A percentile compares a stretch with the other conserved stretches of the same genome.
Evolutionary conservation across 2,888 invertebrate genomes (phyloP).

Genomic region (Torymus aiolomorphi): DNA sequence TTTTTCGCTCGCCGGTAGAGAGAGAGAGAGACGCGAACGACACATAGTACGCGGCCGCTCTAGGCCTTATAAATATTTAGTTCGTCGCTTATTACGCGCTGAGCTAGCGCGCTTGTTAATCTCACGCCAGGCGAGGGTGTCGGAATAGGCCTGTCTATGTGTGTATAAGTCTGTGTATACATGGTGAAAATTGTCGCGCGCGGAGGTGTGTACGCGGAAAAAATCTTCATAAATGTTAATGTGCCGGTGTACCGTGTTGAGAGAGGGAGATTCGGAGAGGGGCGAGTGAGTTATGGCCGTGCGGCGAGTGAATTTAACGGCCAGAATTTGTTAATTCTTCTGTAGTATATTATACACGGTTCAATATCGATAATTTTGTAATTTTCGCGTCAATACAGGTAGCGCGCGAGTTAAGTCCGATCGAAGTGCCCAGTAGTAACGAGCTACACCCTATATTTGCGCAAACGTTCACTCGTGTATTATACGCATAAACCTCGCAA

Average conservation of each 20-base stretch:
- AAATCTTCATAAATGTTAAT: conserved; percentile 28
- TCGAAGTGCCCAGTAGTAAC: too few species aligned
- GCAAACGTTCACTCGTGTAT: too few species aligned
- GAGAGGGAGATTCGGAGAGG: conserved; percentile 1
- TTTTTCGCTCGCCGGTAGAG: not conserved
- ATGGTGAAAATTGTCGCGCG: conserved; percentile 14
- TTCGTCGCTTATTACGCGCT: conserved; percentile 42
- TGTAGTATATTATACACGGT: too few species aligned
- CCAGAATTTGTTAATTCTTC: too few species aligned
- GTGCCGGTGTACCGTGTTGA: not conserved
- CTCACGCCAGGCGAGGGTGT: not conserved
- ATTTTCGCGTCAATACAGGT: too few species aligned
- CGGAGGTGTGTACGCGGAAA: not conserved
- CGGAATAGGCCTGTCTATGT: not conserved
- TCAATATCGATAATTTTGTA: too few species aligned
- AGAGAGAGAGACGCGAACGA: conserved; percentile 13
- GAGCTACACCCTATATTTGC: too few species aligned
- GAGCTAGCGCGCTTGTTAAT: conserved; percentile 42
- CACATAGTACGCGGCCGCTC: not conserved
- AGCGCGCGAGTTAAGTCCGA: too few species aligned
- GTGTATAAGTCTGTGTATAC: not conserved
- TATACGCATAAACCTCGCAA: too few species aligned
- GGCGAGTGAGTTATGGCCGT: not conserved
- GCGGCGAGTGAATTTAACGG: not conserved
- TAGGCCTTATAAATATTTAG: conserved; percentile 56